Conservation (phyloP, 2,113 vertebrate species). For the Pogonocichla stellata region DNA sequence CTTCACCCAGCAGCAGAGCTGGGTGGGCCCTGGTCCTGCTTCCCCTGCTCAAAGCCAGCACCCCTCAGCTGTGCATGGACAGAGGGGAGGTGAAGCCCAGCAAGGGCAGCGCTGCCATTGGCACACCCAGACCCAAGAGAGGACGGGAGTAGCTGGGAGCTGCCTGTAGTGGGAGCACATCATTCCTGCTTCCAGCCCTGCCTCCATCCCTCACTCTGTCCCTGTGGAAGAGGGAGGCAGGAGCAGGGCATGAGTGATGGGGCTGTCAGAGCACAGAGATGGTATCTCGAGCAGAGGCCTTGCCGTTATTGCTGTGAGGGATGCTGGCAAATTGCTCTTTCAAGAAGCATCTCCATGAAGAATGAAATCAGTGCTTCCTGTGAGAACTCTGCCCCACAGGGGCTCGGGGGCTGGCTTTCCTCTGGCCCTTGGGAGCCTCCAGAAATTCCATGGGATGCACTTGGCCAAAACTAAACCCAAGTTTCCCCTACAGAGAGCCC, state of each 20-base stretch:
- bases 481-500: background rate
- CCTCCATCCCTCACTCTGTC: constrained; percentile 19
- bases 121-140: background rate
- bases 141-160: background rate
- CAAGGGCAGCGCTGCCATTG: rapidly evolving
- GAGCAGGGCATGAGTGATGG: constrained; percentile 44
- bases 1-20: background rate
- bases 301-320: constrained; percentile 37
- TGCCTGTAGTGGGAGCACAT: rapidly evolving
- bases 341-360: constrained; percentile 42
- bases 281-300: constrained; percentile 45
- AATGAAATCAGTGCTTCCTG: constrained; percentile 22
- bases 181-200: background rate
- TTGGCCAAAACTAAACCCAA: rapidly evolving
- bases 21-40: background rate
- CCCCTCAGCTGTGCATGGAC: rapidly evolving
- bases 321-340: constrained; percentile 58
- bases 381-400: background rate
- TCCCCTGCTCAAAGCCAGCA: background rate
- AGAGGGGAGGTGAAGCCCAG: background rate
- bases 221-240: background rate
- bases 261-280: constrained; percentile 41
- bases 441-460: background rate
- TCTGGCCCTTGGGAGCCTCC: background rate
- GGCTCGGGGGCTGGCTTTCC: background rate